Evolutionary conservation across 2,888 invertebrate genomes (phyloP), one percentile per base, ranked within the genome.

Genomic region (Cerceris ruficornis): DNA sequence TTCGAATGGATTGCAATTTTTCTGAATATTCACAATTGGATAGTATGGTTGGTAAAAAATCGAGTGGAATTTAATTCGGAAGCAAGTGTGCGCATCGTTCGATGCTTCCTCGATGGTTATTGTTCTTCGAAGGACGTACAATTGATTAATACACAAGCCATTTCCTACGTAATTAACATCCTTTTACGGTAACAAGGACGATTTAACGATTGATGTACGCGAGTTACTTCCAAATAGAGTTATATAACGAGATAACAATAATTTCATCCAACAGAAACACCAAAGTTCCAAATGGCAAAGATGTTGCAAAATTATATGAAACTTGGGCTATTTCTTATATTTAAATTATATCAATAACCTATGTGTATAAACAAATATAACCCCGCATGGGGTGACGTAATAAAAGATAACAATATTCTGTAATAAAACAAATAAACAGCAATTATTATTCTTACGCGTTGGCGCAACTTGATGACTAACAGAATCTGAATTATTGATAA

Each of bases 141-240:
- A 54, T 61, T 75, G 66, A 83, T 85, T 80, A 81, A 84, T 81
- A 68, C 60, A 46, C 65, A 43, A n/a, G 54, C 28, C 64, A 66
- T 77, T 82, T 79, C 76, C 81, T 80, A 74, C 61, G 68, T 76
- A 65, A 82, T 85, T 83, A 82, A 74, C 77, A 62, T 77, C 75
- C 80, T 75, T 75, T 79, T 77, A 70, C 57, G 83, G 75, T 69
- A 69, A 52, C 83, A 84, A 86, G 85, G 85, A 79, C 86, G 71
- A 59, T 75, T 69, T 62, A 57, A 54, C 75, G 76, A 83, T 55
- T 43, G 11, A 68, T 43, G 57, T 7, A 59, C 46, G 54, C 15
- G 58, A 59, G 61, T 69, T 54, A 17, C 28, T 69, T 69, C 69
- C 69, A 64, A 80, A 80, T 49, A 41, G 49, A 80, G 64, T 52